Conservation (phyloP, 2,888 invertebrate species). For the Tenodera sinensis region DNA sequence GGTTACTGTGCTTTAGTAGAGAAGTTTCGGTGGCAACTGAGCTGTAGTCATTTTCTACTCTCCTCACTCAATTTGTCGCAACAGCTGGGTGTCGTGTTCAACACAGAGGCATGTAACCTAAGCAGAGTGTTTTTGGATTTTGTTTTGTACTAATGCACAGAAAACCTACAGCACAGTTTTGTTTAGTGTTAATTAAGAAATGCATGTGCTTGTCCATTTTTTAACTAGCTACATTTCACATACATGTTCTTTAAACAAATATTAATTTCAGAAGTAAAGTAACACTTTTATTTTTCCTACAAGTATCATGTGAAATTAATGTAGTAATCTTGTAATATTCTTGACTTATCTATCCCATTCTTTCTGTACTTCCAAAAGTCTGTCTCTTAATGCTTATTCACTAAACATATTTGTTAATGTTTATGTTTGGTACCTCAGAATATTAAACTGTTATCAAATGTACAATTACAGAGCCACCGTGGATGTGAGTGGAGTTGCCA, state of each 20-base stretch:
- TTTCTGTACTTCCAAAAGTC: background rate
- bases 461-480: slow-evolving; percentile 61
- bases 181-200: background rate
- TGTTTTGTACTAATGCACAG: background rate
- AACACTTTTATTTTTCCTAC: background rate
- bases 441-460: background rate
- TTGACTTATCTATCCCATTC: background rate
- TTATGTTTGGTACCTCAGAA: background rate
- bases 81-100: background rate
- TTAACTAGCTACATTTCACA: background rate
- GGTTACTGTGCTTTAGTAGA: background rate
- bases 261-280: background rate
- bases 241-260: background rate
- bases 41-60: background rate
- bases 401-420: background rate
- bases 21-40: background rate
- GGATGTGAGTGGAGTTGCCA: slow-evolving; percentile 66
- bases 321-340: background rate
- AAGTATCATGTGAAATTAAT: background rate
- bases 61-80: background rate
- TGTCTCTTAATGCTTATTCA: background rate
- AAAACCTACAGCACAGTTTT: background rate
- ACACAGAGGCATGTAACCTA: background rate
- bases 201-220: background rate
- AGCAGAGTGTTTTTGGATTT: background rate